Conservation (phyloP, 2,797 vertebrate species). For the Falco columbarius region DNA sequence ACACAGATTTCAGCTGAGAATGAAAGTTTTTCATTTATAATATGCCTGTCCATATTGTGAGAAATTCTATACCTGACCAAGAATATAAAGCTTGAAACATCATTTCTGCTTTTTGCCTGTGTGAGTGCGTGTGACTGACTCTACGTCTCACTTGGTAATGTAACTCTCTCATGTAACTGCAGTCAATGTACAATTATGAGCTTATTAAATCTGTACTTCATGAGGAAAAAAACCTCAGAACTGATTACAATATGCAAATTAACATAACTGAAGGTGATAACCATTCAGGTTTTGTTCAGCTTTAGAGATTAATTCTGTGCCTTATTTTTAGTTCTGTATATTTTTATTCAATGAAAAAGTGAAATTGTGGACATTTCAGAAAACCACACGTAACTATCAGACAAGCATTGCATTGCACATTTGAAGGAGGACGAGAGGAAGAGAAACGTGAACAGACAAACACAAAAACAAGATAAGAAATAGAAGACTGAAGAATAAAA, state of each 20-base stretch:
- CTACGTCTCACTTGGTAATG: neutral
- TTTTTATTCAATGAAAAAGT: neutral
- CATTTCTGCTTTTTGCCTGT: neutral
- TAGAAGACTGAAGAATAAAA: neutral
- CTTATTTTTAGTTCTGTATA: neutral
- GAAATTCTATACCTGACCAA: neutral
- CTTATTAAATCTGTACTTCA: slow-evolving; percentile 14
- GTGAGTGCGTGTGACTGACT: neutral
- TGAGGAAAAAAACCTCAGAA: neutral
- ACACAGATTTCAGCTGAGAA: neutral
- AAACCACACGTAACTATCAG: neutral
- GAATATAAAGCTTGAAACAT: neutral
- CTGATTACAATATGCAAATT: neutral
- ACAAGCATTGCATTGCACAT: neutral
- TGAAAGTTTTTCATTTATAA: neutral
- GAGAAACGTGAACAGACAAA: neutral
- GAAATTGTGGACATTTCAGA: neutral
- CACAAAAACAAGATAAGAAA: neutral
- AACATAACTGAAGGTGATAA: neutral
- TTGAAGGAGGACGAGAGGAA: neutral
- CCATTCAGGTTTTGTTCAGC: neutral
- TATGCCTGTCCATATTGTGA: neutral
- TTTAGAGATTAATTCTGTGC: neutral
- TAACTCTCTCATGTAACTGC: neutral
- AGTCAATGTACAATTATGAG: neutral